Evolutionary conservation across 2,797 vertebrate genomes (phyloP), one percentile per base, ranked within the genome.

Genomic region (Tauraco hartlaubi): DNA sequence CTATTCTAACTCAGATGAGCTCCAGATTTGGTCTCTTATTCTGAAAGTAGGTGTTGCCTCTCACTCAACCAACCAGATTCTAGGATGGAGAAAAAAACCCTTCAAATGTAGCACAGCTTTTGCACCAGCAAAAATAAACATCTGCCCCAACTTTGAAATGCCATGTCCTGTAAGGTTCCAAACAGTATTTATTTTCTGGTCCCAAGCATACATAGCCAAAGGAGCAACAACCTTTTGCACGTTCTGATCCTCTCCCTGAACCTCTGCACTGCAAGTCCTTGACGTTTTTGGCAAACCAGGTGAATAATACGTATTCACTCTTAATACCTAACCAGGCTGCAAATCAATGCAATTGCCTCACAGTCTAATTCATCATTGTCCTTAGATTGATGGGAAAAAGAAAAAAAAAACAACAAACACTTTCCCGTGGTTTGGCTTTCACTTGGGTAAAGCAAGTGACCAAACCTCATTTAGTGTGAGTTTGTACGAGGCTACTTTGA

Each of bases 311-410:
- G 28, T 88, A 48, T 91, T 95, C 89, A 89, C 61, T 69, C 56
- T 92, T 96, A 97, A 97, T 96, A 59, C 25, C 54, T 97, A 97
- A 97, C 85, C 63, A 82, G 56, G 28, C 62, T 88, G 52, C 28
- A 91, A 88, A 96, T 64, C 80, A 86, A 92, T 25, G 55, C 73
- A 64, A 54, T 77, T 94, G 71, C 94, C 37, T 56, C 88, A 87
- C 2, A 71, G 52, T 21, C 56, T 31, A 71, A 92, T 92, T 84
- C 52, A 77, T 6, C 54, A 5, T 49, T 54, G 71, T 64, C 94
- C 93, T 94, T 92, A 90, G 63, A 73, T 10, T 74, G 44, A 84
- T 1, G 55, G 37, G 59, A 64, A 95, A 76, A 81, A 86, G 14
- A 41, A 41, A 41, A 41, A 11, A 11, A 41, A 12, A 41, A 41